These are phyloP conservation scores for Luperina testacea DNA, from an alignment of 2,888 invertebrate species.

Conservation along the genomic window DNA sequence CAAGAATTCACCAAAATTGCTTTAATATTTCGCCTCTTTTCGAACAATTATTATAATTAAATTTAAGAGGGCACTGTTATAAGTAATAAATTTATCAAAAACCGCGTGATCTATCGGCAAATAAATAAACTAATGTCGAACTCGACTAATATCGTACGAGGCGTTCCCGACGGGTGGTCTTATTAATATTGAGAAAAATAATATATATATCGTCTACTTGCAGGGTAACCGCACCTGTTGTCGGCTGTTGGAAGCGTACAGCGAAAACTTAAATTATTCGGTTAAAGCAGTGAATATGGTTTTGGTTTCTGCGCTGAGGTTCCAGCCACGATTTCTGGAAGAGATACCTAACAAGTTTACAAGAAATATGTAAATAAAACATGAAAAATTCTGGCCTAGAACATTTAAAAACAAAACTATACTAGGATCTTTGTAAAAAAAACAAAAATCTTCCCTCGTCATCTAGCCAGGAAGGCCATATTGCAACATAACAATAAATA, in stretches of 20 bases:
- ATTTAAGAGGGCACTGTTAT: slow-evolving; percentile 2
- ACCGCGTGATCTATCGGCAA: slow-evolving; percentile 65
- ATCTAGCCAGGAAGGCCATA: neutral
- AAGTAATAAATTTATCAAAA: slow-evolving; percentile 50
- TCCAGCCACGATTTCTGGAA: neutral
- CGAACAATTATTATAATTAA: slow-evolving; percentile 42
- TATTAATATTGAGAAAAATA: slow-evolving; percentile 66
- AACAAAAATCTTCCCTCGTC: neutral
- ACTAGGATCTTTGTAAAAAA: neutral
- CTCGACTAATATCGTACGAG: slow-evolving; percentile 61
- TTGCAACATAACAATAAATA: neutral
- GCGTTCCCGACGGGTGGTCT: slow-evolving; percentile 66
- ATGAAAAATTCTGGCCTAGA: neutral
- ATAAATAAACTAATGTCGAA: slow-evolving; percentile 68
- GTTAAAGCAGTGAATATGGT: neutral
- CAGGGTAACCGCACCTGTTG: slow-evolving; percentile 41
- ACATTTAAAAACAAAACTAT: neutral
- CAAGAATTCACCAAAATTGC: neutral
- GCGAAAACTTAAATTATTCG: neutral
- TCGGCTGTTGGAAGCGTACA: neutral
- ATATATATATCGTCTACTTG: slow-evolving; percentile 64
- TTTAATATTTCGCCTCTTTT: slow-evolving; percentile 12
- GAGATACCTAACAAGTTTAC: neutral
- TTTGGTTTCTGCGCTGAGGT: neutral
- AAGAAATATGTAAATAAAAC: too few species aligned